Evolutionary conservation across 2,888 invertebrate genomes (phyloP).

Genomic region (Sialis lutaria): DNA sequence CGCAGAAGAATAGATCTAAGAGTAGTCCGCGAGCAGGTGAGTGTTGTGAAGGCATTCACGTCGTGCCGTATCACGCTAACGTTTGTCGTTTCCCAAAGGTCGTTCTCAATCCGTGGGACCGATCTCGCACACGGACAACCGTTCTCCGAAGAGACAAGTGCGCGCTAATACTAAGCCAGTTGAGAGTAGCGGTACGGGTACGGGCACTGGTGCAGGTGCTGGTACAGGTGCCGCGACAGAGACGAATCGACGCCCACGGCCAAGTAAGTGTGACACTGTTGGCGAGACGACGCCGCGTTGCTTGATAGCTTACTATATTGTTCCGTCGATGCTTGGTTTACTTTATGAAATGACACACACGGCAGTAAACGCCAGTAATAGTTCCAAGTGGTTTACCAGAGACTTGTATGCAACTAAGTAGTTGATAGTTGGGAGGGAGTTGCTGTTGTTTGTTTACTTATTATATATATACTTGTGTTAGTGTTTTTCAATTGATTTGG

Average conservation of each 20-base stretch:
- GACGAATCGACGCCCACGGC: conserved; percentile 39
- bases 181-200: conserved; percentile 40
- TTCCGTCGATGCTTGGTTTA: not conserved
- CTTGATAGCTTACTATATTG: conserved; percentile 6
- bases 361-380: not conserved
- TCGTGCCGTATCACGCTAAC: not conserved
- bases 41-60: conserved; percentile 3
- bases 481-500: no score
- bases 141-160: conserved; percentile 63
- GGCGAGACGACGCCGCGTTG: no score
- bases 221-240: conserved; percentile 24
- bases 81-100: conserved; percentile 18
- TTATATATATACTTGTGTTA: no score
- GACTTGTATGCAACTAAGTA: no score
- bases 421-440: no score
- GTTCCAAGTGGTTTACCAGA: no score
- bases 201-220: conserved; percentile 24
- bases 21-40: conserved; percentile 30
- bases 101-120: conserved; percentile 58
- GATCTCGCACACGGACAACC: conserved; percentile 38
- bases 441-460: no score
- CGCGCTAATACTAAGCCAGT: conserved; percentile 45
- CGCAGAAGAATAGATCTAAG: conserved; percentile 26
- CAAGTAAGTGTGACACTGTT: conserved; percentile 36
- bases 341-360: not conserved